These are phyloP conservation scores for Orientallactaga sibirica DNA, from an alignment of 2,797 vertebrate species.

Conservation along the genomic window DNA sequence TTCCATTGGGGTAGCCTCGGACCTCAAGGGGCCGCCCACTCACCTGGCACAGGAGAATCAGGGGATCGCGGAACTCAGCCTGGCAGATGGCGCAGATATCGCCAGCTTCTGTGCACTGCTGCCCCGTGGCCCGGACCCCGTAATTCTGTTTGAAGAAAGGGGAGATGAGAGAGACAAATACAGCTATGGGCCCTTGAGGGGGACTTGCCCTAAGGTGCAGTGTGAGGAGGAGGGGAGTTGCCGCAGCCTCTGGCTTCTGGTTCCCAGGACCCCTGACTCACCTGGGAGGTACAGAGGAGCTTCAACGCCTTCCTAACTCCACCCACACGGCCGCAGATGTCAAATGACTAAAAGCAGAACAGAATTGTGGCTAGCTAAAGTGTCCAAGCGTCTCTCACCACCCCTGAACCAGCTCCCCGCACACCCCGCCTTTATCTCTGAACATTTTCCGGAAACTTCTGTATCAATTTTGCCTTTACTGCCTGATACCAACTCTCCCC, in stretches of 20 bases:
- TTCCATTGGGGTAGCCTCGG: no score
- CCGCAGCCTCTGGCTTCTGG: background rate
- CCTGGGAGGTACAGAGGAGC: slow-evolving; percentile 97
- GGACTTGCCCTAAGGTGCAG: accelerated
- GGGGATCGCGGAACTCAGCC: slow-evolving; percentile 95
- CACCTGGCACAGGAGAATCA: slow-evolving; percentile 97
- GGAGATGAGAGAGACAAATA: background rate
- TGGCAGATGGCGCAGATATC: slow-evolving; percentile 98
- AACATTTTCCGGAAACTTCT: background rate
- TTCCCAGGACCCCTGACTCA: slow-evolving; percentile 81
- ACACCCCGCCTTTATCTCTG: background rate
- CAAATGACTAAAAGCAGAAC: slow-evolving; percentile 94
- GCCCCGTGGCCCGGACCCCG: slow-evolving; percentile 94
- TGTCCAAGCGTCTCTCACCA: background rate
- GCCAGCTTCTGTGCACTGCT: slow-evolving; percentile 97
- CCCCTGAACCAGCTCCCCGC: background rate
- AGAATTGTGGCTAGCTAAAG: background rate
- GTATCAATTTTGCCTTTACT: background rate
- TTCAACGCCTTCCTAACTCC: slow-evolving; percentile 94
- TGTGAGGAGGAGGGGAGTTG: background rate
- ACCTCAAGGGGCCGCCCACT: accelerated
- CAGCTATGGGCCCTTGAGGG: accelerated
- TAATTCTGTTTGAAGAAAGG: slow-evolving; percentile 90
- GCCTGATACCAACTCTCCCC: background rate
- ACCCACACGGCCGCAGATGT: slow-evolving; percentile 95